These are phyloP conservation scores for Lepidocyrtinus sp. DNA, from an alignment of 2,888 invertebrate genomes.

Conservation along the genomic window DNA sequence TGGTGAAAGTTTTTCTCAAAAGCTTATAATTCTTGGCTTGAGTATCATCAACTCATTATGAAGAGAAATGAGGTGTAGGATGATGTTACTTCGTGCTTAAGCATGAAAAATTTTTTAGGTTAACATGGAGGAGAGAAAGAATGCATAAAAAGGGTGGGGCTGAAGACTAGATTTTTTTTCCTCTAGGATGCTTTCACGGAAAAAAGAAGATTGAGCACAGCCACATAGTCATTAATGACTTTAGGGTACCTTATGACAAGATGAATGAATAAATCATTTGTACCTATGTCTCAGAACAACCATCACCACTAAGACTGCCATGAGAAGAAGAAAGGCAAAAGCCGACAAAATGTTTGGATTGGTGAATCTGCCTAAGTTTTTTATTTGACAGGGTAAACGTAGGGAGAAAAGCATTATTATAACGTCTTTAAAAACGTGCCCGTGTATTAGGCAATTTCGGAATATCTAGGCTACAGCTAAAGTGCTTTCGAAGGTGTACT, in stretches of 20 bases:
- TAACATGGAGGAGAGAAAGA: conserved; percentile 23
- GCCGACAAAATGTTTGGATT: not conserved
- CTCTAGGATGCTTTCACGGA: conserved; percentile 22
- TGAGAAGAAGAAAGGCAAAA: not conserved
- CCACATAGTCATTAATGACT: conserved; percentile 38
- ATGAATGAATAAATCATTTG: conserved; percentile 50
- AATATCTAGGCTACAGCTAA: not conserved
- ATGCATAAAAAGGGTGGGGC: conserved; percentile 33
- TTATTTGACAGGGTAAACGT: not conserved
- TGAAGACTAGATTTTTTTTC: conserved; percentile 42
- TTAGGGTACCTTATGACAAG: conserved; percentile 47
- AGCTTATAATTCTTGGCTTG: not conserved
- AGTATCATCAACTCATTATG: not conserved
- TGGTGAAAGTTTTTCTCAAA: not conserved
- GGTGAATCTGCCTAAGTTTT: not conserved
- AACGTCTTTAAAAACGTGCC: too few species aligned
- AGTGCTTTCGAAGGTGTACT: not conserved
- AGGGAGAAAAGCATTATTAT: not conserved
- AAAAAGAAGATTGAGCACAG: conserved; percentile 17
- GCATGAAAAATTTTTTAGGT: conserved; percentile 19
- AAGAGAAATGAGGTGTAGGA: conserved; percentile 50
- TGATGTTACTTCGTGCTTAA: conserved; percentile 16
- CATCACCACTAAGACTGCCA: not conserved
- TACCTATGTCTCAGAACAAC: not conserved
- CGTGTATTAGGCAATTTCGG: too few species aligned